Evolutionary conservation across 1,140 invertebrate species (phyloP).

Genomic region (Bombus fervidus): DNA sequence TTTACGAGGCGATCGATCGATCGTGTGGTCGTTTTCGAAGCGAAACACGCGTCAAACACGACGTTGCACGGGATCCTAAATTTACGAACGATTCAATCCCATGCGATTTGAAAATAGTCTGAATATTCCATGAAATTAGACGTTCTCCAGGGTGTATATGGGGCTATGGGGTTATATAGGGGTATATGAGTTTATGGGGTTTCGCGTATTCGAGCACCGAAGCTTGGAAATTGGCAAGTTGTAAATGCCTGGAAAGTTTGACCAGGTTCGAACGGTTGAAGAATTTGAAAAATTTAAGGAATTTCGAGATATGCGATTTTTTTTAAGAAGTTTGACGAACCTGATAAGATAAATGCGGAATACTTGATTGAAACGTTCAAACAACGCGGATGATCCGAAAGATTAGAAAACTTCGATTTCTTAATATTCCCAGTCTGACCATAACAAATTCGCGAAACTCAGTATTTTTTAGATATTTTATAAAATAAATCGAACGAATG

Average conservation of each 20-base stretch:
- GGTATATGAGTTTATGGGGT: background rate
- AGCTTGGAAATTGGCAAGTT: no score
- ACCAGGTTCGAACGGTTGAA: background rate
- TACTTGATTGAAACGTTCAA: no score
- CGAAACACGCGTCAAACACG: background rate
- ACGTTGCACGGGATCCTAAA: background rate
- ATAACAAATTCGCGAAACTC: no score
- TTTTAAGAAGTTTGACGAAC: background rate
- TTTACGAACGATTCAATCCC: constrained; percentile 11
- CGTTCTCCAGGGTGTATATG: no score
- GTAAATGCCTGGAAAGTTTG: background rate
- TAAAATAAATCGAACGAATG: no score
- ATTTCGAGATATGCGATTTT: background rate
- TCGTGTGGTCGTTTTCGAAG: background rate
- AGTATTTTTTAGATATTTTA: no score
- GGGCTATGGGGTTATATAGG: no score
- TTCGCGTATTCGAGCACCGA: no score
- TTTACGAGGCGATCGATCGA: background rate
- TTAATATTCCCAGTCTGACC: no score
- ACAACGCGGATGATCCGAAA: no score
- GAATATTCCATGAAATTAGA: constrained; percentile 1
- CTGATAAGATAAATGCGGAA: background rate
- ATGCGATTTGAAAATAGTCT: background rate
- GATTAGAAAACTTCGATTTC: no score
- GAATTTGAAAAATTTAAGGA: background rate